Evolutionary conservation across 1,140 invertebrate species (phyloP).

Genomic region (Colletes latitarsis): DNA sequence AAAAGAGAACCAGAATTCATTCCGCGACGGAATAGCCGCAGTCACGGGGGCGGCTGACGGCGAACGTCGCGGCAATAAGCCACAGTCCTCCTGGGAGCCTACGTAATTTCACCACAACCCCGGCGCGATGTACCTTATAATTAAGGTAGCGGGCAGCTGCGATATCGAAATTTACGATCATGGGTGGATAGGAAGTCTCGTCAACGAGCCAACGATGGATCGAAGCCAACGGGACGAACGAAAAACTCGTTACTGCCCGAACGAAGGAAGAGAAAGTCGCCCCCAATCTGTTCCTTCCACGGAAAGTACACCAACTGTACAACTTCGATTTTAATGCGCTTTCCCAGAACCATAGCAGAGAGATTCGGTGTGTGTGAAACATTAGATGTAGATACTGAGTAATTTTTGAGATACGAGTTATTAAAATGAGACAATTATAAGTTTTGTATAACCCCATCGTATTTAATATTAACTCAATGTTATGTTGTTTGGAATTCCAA

Average conservation of each 20-base stretch:
- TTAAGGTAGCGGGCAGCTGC: conserved; percentile 7
- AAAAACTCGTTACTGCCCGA: conserved; percentile 9
- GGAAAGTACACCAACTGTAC: too few relatives aligned
- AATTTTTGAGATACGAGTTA: too few relatives aligned
- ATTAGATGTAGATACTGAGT: too few relatives aligned
- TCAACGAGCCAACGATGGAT: conserved; percentile 17
- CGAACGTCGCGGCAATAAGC: conserved; percentile 27
- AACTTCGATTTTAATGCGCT: too few relatives aligned
- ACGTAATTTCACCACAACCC: conserved; percentile 30
- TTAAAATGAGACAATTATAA: too few relatives aligned
- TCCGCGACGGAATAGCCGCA: neutral
- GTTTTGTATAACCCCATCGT: too few relatives aligned
- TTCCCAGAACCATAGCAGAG: too few relatives aligned
- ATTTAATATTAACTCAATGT: too few relatives aligned
- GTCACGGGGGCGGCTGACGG: neutral
- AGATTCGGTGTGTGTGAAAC: too few relatives aligned
- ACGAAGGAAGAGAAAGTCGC: neutral
- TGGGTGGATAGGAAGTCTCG: neutral
- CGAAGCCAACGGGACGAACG: neutral
- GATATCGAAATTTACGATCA: conserved; percentile 37
- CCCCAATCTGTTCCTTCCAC: neutral
- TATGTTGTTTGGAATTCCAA: too few relatives aligned
- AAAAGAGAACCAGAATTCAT: conserved; percentile 7
- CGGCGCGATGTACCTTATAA: conserved; percentile 22
- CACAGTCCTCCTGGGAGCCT: neutral